A percentile compares a stretch with the other conserved stretches of the same genome.
Conservation (phyloP, 2,113 vertebrate species). For the Haliaeetus leucogaster region DNA sequence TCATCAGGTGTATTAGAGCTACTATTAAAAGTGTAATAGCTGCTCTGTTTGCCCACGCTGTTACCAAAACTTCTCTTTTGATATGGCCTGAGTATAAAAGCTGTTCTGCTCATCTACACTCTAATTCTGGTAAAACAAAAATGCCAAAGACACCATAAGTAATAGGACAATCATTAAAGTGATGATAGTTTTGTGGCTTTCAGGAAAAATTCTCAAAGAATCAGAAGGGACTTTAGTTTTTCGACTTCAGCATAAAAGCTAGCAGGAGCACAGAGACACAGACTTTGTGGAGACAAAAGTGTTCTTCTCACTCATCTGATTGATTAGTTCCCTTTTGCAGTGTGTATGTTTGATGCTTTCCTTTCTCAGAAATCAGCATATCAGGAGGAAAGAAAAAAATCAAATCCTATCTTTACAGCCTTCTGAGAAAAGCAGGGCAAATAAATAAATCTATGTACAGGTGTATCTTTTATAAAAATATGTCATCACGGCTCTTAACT, state of each 20-base stretch:
- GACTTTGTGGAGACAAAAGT: neutral
- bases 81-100: neutral
- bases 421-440: neutral
- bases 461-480: neutral
- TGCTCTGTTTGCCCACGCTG: neutral
- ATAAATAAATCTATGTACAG: neutral
- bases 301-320: neutral
- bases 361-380: neutral
- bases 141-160: neutral
- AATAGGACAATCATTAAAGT: neutral
- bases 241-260: neutral
- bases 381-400: neutral
- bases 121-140: slow-evolving; percentile 23
- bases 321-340: neutral
- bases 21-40: neutral
- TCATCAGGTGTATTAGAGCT: neutral
- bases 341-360: neutral
- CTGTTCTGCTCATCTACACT: neutral
- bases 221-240: neutral
- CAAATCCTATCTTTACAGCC: neutral
- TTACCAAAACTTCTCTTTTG: neutral
- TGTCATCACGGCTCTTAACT: neutral
- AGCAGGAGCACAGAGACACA: neutral
- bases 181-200: neutral
- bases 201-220: neutral